Conservation (phyloP, 2,888 invertebrate genomes). For the Exocentrus adspersus region DNA sequence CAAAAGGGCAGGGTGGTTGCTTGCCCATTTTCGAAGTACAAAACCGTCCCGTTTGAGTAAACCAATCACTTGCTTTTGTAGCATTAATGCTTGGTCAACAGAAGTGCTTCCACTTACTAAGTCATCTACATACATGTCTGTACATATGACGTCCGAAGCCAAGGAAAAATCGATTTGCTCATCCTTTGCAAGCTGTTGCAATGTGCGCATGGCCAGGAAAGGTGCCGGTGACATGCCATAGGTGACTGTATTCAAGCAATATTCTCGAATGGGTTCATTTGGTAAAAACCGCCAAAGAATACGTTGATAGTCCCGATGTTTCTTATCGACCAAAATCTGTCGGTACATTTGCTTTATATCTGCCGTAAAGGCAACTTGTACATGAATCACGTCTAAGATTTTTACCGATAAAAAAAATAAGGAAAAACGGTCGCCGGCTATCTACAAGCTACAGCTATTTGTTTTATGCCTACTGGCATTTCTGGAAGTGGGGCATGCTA, state of each 20-base stretch:
- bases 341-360: constrained; percentile 1
- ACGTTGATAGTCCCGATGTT: not conserved
- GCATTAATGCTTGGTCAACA: not conserved
- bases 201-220: not conserved
- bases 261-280: not conserved
- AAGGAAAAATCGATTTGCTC: not conserved
- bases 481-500: no score
- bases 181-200: not conserved
- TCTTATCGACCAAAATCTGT: not conserved
- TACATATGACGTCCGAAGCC: not conserved
- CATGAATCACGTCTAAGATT: no score
- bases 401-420: no score
- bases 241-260: not conserved
- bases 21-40: not conserved
- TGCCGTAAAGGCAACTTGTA: not conserved
- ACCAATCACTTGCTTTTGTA: not conserved
- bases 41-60: not conserved
- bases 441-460: no score
- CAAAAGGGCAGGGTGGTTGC: no score
- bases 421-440: no score
- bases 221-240: constrained; percentile 4
- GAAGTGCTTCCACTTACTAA: not conserved
- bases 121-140: not conserved
- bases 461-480: no score
- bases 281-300: constrained; percentile 3